Base-by-base conservation (phyloP, 1,140 invertebrate species). In the Grapholita molesta region DNA sequence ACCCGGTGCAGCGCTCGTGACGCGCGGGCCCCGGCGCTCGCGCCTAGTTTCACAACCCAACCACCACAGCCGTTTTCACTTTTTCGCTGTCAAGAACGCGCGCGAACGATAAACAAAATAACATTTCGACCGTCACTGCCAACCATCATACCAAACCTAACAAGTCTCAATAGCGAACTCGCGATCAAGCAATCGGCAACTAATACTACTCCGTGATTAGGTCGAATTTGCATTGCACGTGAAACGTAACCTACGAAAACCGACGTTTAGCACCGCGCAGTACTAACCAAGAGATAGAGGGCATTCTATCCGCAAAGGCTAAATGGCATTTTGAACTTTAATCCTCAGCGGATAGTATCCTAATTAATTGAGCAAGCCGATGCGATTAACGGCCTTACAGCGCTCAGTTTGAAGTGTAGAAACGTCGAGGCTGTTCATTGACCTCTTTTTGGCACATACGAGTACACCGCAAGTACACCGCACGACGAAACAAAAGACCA, bases 1-100 rank as follows among this genome's bases (percentile, higher is more conserved):
- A 83, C 69, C 33, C 24, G 21, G 33, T 33, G 48, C 67, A 67
- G 70, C 66, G 69, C 21, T 64, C 66, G 64, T 33, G 38, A 70
- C 68, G 76, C 75, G 55, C 72, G 82, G 72, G 78, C 73, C 77
- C 80, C 73, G 72, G 77, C 80, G 82, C 78, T 76, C 78, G 64
- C 82, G 82, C 80, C 84, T 81, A 83, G 86, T 91, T 91, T 89
- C 88, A 84, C 87, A 87, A 91, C 81, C 77, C 81, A 85, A 82
- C 82, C 79, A 86, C 87, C 79, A 80, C 79, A 79, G 79, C 79
- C 84, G 89, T 90, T 91, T 91, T 91, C 89, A 91, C 89, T 91
- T 91, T 91, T 91, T 91, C 85, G 89, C 88, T 91, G 89, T 91
- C 89, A 91, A 91, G 89, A 89, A 88, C 89, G 86, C 86, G 72